phyloP scores from a whole-genome alignment of 1,140 invertebrate genomes.

The Palaemon carinicauda region DNA sequence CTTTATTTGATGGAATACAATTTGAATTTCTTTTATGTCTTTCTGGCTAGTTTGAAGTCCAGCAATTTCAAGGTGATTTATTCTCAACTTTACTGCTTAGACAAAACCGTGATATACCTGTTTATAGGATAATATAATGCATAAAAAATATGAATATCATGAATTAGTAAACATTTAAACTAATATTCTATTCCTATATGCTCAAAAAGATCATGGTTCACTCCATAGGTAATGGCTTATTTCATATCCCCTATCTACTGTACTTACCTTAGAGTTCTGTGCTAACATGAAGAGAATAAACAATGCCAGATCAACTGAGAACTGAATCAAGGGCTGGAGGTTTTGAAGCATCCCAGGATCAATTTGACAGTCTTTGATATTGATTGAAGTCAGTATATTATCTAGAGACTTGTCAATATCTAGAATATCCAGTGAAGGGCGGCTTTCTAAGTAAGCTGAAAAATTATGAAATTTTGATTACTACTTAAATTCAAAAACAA shows the following conservation, averaged over 20 bases:
- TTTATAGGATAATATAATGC: too few relatives aligned
- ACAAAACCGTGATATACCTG: too few relatives aligned
- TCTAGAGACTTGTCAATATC: conserved; percentile 57
- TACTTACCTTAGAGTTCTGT: conserved; percentile 56
- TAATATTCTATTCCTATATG: too few relatives aligned
- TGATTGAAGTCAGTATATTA: conserved; percentile 42
- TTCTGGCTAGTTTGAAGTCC: too few relatives aligned
- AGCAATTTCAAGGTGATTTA: too few relatives aligned
- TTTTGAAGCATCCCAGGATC: conserved; percentile 49
- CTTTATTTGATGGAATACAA: too few relatives aligned
- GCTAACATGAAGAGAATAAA: conserved; percentile 54
- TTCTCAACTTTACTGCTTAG: too few relatives aligned
- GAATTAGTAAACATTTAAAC: too few relatives aligned
- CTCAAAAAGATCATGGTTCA: not conserved
- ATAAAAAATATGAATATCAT: too few relatives aligned
- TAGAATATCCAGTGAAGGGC: conserved; percentile 45
- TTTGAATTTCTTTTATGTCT: too few relatives aligned
- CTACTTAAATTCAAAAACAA: not conserved
- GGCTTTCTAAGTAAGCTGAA: conserved; percentile 53
- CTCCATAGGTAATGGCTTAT: not conserved
- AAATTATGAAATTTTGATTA: not conserved
- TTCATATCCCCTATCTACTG: not conserved
- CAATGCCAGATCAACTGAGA: conserved; percentile 54
- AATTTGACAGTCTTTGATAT: conserved; percentile 57
- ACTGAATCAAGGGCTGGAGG: conserved; percentile 56